phyloP scores from a whole-genome alignment of 2,888 invertebrate species.

The Neoascia interrupta region DNA sequence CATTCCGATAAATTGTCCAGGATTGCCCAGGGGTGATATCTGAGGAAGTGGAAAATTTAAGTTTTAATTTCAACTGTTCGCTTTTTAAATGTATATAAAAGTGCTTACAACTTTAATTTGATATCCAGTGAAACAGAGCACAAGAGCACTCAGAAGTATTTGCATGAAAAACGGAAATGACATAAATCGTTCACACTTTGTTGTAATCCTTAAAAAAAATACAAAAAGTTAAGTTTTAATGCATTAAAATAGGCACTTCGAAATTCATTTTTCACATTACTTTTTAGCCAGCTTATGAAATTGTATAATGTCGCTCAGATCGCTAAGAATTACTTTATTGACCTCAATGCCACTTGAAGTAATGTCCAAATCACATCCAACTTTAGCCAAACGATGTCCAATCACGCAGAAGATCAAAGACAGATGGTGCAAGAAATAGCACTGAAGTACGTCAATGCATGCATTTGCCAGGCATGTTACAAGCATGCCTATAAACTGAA shows the following conservation, averaged over 20 bases:
- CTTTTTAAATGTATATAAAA: neutral
- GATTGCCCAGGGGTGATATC: constrained; percentile 34
- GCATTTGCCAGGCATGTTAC: constrained; percentile 71
- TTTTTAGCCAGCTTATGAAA: constrained; percentile 28
- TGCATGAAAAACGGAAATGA: constrained; percentile 73
- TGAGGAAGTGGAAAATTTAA: neutral
- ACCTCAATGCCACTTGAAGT: neutral
- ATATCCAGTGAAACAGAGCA: constrained; percentile 74
- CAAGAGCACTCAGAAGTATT: constrained; percentile 74
- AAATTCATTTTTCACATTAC: constrained; percentile 2
- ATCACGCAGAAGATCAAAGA: constrained; percentile 72
- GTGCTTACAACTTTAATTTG: constrained; percentile 71
- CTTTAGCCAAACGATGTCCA: constrained; percentile 70
- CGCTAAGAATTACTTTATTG: neutral
- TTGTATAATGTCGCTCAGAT: constrained; percentile 13
- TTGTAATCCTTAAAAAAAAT: constrained; percentile 28
- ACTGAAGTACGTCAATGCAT: constrained; percentile 74
- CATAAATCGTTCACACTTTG: constrained; percentile 42
- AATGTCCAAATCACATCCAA: neutral
- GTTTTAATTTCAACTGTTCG: neutral
- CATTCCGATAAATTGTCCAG: constrained; percentile 55
- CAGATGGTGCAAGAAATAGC: constrained; percentile 74
- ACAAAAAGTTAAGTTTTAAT: no score
- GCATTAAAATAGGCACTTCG: no score
- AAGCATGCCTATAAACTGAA: constrained; percentile 71